Base-by-base conservation (phyloP, 2,888 invertebrate species). In the Hanleya hanleyi region DNA sequence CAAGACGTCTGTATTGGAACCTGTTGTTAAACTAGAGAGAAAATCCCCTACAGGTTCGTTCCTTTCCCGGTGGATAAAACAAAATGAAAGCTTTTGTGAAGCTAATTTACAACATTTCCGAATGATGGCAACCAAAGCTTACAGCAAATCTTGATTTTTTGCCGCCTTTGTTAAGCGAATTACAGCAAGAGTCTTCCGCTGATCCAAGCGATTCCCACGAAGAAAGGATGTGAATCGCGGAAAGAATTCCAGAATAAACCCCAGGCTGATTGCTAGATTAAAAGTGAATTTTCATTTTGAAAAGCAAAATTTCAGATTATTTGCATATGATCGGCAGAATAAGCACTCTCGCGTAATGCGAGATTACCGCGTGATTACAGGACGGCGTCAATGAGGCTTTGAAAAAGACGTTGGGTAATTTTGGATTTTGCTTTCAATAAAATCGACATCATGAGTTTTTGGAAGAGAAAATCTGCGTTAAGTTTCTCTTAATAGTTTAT, bases 241-340 rank as follows among this genome's bases (percentile, higher is more conserved):
- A 32, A 18, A 22, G 22, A 57, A 29, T 57, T 22, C 22, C 29
- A 29, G 57, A 57, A 57, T 57, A 57, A 57, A 57, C 57, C 57
- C 26, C 22, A 57, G 57, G 32, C 57, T 57, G 57, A 57, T 57
- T 57, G 57, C 57, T n/a, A 57, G 57, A 57, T 57, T 57, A 57
- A 57, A 57, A 57, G 47, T 22, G 57, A 57, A 29, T 57, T 57
- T 57, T 57, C 57, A 57, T 57, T 57, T 57, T 57, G 57, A 57
- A 57, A 57, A 57, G 57, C 57, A 57, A 57, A 57, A 57, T 57
- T 57, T 57, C 57, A 26, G 26, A 57, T 57, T 57, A 57, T 57
- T 57, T 57, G 57, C 29, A 32, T 57, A 57, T 57, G 57, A 57
- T 57, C 29, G 22, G 29, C 22, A 29, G 57, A 2, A 29, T 22